Percentiles rank a stretch among this genome's conserved stretches.
phyloP scores from a whole-genome alignment of 2,113 vertebrate species.

The Boleophthalmus pectinirostris region DNA sequence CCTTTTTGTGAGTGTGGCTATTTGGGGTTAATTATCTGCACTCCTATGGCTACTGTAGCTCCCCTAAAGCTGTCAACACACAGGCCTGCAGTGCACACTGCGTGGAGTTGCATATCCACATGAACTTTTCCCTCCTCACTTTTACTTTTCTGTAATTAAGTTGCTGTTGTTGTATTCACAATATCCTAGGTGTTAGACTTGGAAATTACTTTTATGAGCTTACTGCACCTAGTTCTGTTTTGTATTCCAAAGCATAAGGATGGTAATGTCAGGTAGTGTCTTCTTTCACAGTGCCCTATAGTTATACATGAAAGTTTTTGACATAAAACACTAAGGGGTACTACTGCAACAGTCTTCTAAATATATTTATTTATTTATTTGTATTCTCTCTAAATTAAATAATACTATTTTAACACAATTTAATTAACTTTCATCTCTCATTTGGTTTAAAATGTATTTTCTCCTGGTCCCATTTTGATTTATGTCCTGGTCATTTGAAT shows the following conservation, averaged over 20 bases:
- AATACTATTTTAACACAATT: too few species aligned
- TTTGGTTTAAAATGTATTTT: too few species aligned
- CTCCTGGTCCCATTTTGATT: background rate
- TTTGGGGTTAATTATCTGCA: conserved; percentile 11
- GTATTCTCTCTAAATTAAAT: too few species aligned
- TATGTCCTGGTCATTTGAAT: background rate
- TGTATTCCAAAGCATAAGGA: background rate
- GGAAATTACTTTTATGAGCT: background rate
- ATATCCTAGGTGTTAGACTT: too few species aligned
- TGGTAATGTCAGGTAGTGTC: background rate
- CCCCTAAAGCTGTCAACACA: conserved; percentile 21
- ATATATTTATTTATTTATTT: background rate
- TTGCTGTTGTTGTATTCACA: background rate
- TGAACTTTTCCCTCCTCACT: conserved; percentile 6
- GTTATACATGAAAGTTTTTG: background rate
- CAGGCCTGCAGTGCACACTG: conserved; percentile 29
- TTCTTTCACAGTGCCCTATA: background rate
- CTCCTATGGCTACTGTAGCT: background rate
- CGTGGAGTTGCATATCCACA: conserved; percentile 44
- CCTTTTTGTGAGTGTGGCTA: conserved; percentile 10
- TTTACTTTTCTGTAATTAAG: background rate
- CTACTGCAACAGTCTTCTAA: background rate
- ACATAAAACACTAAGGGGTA: too few species aligned
- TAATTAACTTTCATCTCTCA: too few species aligned
- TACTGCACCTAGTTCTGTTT: background rate